phyloP scores from a whole-genome alignment of 2,113 vertebrate species.

The Oplegnathus fasciatus region DNA sequence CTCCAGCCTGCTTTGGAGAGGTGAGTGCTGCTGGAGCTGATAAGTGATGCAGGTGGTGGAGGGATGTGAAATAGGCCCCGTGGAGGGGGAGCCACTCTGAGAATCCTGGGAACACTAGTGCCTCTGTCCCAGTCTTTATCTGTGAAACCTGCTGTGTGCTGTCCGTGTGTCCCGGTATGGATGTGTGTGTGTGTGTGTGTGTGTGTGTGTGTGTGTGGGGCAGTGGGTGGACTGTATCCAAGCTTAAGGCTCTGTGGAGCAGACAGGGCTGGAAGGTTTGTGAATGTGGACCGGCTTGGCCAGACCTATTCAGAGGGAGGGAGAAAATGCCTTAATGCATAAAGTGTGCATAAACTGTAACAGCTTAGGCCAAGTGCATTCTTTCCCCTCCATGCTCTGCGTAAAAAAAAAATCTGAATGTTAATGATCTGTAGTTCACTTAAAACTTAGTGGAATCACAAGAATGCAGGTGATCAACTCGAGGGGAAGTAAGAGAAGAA shows the following conservation, averaged over 20 bases:
- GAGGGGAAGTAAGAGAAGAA: conserved; percentile 23
- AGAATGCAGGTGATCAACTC: conserved; percentile 46
- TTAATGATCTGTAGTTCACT: background rate
- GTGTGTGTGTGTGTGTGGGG: conserved; percentile 27
- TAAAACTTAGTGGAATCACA: conserved; percentile 24
- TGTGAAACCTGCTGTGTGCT: conserved; percentile 57
- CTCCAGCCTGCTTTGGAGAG: conserved; percentile 45
- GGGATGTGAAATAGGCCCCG: conserved; percentile 53
- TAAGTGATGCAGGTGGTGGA: conserved; percentile 71
- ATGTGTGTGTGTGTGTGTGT: conserved; percentile 17
- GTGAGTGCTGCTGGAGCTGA: conserved; percentile 58
- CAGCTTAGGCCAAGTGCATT: conserved; percentile 1
- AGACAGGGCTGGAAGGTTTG: conserved; percentile 37
- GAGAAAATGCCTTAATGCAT: conserved; percentile 36
- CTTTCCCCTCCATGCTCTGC: background rate
- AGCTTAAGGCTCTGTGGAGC: conserved; percentile 45
- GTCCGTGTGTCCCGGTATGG: conserved; percentile 25
- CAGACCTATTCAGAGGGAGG: conserved; percentile 34
- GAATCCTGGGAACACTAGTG: conserved; percentile 56
- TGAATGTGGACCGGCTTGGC: conserved; percentile 35
- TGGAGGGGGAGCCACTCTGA: conserved; percentile 20
- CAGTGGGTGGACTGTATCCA: conserved; percentile 50
- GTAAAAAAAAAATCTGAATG: conserved; percentile 1
- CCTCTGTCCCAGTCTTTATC: conserved; percentile 59
- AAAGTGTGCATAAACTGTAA: conserved; percentile 32